Percentiles rank a stretch among this genome's conserved stretches.
These are phyloP conservation scores for Marasmarcha lunaedactyla DNA, from an alignment of 2,888 invertebrate genomes.

Conservation along the genomic window DNA sequence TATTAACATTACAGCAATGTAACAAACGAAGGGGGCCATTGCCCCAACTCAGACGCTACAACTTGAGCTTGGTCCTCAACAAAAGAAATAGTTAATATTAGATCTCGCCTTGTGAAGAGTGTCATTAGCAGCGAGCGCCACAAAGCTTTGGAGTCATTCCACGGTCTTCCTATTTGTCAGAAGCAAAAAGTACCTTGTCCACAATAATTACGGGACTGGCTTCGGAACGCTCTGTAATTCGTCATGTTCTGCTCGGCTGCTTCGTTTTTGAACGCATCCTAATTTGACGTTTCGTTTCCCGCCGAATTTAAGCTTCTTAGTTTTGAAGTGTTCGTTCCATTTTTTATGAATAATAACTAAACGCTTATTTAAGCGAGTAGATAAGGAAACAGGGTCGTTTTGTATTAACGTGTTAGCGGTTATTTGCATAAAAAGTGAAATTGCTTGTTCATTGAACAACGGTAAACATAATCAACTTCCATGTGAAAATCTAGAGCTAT, in stretches of 20 bases:
- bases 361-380: background rate
- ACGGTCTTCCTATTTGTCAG: constrained; percentile 66
- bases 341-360: too few species aligned
- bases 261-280: constrained; percentile 57
- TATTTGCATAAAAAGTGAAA: background rate
- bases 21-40: constrained; percentile 62
- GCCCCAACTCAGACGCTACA: constrained; percentile 42
- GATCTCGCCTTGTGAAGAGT: constrained; percentile 51
- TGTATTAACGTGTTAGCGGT: too few species aligned
- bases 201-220: constrained; percentile 68
- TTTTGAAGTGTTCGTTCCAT: too few species aligned
- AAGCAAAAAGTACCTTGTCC: constrained; percentile 67
- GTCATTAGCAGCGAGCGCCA: constrained; percentile 64
- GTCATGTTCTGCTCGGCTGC: constrained; percentile 68
- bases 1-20: constrained; percentile 61
- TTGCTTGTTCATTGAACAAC: constrained; percentile 6
- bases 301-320: constrained; percentile 19
- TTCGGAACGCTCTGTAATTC: constrained; percentile 63
- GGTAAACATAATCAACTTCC: constrained; percentile 19
- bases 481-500: constrained; percentile 55
- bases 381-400: too few species aligned
- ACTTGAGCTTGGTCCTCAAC: constrained; percentile 17
- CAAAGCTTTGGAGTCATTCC: constrained; percentile 63
- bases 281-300: constrained; percentile 67
- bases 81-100: constrained; percentile 68